Evolutionary conservation across 2,888 invertebrate species (phyloP), one percentile per base, ranked within the genome.

Genomic region (Aspidapion aeneum): DNA sequence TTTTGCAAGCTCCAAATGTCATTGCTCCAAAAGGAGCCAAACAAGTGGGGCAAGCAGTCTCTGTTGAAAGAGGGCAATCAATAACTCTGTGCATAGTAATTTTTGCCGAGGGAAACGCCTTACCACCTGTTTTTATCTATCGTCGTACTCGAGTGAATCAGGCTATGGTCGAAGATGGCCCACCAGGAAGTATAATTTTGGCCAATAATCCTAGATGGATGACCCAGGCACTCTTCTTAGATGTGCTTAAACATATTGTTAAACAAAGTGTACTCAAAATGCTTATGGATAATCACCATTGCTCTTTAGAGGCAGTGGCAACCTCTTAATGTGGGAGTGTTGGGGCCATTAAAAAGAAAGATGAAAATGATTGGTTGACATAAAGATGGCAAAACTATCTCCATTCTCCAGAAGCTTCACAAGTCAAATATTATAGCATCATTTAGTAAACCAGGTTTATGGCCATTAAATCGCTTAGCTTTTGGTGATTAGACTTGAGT

Each of bases 11-110:
- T 21, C 63, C 63, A n/a, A 62, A 62, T 55, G 54, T 61, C 17
- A 54, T 62, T 52, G 59, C 63, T 22, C 17, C 19, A 48, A 58
- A 22, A 62, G 64, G 58, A 22, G 20, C 16, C 16, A 58, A 62
- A n/a, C 64, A 62, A 59, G 60, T 63, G 2, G 65, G 65, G 2
- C 52, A 55, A 1, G 51, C 21, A 1, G 59, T 59, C 7, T 64
- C 64, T 22, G 64, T 55, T 16, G 62, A 64, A n/a, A n/a, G n/a
- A n/a, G n/a, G n/a, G n/a, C 55, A 56, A 50, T 19, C 48, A 19
- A 48, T 62, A 12, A 64, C 64, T 48, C 17, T 58, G 58, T 21
- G 17, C 35, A 35, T 35, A 12, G 35, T 35, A 35, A 12, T 35
- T 35, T 7, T 7, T 35, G 35, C 35, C 12, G 35, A 35, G 35